A percentile compares a stretch with the other conserved stretches of the same genome.
Evolutionary conservation across 2,113 vertebrate species (phyloP).

Genomic region (Pelodiscus sinensis): DNA sequence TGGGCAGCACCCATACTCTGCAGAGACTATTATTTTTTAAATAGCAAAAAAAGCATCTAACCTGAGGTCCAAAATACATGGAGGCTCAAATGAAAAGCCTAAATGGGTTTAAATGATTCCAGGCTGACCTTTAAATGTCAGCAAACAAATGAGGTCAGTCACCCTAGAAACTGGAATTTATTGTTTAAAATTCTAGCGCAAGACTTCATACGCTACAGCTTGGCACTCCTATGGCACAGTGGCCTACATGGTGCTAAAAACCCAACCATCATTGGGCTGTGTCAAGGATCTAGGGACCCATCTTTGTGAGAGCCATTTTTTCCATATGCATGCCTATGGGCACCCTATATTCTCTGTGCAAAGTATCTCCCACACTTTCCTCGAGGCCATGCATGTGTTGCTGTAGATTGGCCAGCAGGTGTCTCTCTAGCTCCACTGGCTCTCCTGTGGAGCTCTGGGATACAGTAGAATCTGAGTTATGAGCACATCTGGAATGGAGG

Average conservation of each 20-base stretch:
- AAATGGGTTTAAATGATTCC: not conserved
- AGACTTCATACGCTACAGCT: not conserved
- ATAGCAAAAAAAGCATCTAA: not conserved
- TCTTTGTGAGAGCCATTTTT: not conserved
- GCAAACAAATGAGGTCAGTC: not conserved
- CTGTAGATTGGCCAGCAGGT: constrained; percentile 27
- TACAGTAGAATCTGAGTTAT: no score
- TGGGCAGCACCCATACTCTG: not conserved
- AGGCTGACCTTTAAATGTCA: not conserved
- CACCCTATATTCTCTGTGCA: not conserved
- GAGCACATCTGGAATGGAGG: no score
- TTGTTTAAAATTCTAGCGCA: not conserved
- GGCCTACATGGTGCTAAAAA: not conserved
- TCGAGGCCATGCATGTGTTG: not conserved
- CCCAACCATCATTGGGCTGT: not conserved
- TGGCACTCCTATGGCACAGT: not conserved
- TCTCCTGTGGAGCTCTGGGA: not conserved
- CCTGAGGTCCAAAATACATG: not conserved
- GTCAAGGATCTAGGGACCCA: not conserved
- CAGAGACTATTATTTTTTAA: not conserved
- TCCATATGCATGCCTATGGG: not conserved
- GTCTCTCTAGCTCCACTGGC: not conserved
- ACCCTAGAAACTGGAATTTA: not conserved
- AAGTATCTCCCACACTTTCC: not conserved
- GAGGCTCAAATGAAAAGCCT: not conserved